A percentile compares a stretch with the other conserved stretches of the same genome.
Evolutionary conservation across 2,797 vertebrate species (phyloP).

Genomic region (Paguma larvata): DNA sequence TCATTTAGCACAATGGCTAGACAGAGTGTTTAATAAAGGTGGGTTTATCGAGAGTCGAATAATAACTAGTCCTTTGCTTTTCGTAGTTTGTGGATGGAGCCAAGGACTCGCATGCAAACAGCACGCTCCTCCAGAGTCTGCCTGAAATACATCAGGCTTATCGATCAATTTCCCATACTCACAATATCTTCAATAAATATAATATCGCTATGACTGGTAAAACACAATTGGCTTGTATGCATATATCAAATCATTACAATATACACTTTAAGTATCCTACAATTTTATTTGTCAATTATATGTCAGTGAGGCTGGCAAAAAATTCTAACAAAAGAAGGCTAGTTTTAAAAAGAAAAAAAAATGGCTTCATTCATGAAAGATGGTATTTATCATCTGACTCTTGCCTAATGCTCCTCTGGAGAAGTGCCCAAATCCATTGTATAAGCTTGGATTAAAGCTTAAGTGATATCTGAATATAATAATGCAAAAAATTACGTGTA

Average conservation of each 20-base stretch:
- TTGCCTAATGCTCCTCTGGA: not conserved
- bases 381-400: not conserved
- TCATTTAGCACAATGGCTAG: not conserved
- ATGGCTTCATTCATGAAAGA: conserved; percentile 3
- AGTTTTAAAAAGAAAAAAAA: not conserved
- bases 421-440: not conserved
- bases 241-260: not conserved
- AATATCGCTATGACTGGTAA: not conserved
- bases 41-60: not conserved
- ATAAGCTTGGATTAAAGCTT: not conserved
- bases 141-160: not conserved
- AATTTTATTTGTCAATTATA: conserved; percentile 11
- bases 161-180: not conserved
- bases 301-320: not conserved
- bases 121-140: not conserved
- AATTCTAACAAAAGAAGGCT: not conserved
- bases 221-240: not conserved
- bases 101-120: not conserved
- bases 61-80: not conserved
- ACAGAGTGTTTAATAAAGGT: not conserved
- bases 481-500: not conserved
- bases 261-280: not conserved
- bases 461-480: not conserved
- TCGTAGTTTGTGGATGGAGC: not conserved
- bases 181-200: not conserved